These are phyloP conservation scores for Agrypnia vestita DNA, from an alignment of 1,140 invertebrate genomes.

Conservation along the genomic window DNA sequence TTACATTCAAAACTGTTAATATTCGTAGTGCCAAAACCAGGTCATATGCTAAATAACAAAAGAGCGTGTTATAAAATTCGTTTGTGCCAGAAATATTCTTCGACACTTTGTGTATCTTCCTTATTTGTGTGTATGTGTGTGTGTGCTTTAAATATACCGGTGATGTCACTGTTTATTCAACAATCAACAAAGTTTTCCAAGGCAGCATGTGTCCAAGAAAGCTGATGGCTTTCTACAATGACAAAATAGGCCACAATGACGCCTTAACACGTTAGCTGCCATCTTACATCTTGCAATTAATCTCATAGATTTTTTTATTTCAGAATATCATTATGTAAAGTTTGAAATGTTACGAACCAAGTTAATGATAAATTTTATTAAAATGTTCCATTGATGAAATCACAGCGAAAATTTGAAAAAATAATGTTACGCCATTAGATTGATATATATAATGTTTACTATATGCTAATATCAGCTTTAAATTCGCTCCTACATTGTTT, in stretches of 20 bases:
- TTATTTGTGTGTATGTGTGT: constrained; percentile 9
- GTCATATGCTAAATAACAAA: constrained; percentile 1
- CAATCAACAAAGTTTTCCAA: neutral
- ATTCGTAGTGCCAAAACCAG: neutral
- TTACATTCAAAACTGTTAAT: neutral
- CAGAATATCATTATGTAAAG: no score
- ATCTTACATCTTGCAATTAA: no score
- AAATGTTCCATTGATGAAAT: no score
- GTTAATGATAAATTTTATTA: no score
- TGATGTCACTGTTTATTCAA: constrained; percentile 26
- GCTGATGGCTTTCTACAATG: constrained; percentile 47
- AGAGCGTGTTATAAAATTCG: neutral
- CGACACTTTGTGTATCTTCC: neutral
- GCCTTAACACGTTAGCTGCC: neutral
- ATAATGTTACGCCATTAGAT: no score
- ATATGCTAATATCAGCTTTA: no score
- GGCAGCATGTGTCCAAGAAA: constrained; percentile 46
- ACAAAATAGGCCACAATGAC: neutral
- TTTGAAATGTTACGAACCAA: no score
- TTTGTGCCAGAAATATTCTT: constrained; percentile 3
- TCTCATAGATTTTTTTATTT: no score
- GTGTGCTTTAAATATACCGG: neutral
- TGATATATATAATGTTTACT: no score
- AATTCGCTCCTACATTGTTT: no score
- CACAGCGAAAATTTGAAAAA: no score